Evolutionary conservation across 2,888 invertebrate genomes (phyloP).

Genomic region (Gryllus longicercus): DNA sequence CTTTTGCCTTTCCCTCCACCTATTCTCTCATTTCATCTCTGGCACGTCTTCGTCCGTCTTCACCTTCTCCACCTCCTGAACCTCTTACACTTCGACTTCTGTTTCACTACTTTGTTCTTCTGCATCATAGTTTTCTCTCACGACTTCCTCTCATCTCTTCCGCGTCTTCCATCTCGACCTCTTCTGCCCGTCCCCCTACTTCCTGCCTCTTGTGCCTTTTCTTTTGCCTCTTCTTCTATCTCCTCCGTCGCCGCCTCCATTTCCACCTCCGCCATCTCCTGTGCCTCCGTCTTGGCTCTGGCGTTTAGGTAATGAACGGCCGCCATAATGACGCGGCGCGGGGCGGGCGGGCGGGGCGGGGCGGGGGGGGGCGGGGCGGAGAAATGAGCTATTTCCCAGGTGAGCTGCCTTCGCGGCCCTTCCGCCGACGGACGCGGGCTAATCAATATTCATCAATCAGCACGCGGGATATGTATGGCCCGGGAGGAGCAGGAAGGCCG

Average conservation of each 20-base stretch:
- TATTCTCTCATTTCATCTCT: background rate
- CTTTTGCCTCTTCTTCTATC: background rate
- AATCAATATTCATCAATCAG: conserved; percentile 30
- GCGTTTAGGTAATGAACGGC: conserved; percentile 1
- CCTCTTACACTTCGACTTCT: background rate
- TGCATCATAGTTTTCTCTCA: too few species aligned
- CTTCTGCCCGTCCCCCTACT: background rate
- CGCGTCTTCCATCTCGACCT: background rate
- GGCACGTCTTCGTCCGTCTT: background rate
- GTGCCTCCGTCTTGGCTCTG: background rate
- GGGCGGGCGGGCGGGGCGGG: background rate
- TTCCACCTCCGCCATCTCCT: background rate
- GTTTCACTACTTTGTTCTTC: too few species aligned
- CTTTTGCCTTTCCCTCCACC: background rate
- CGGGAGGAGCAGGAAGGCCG: background rate
- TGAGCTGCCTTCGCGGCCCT: background rate
- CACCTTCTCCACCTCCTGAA: background rate
- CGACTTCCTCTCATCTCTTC: too few species aligned
- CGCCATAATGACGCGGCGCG: background rate
- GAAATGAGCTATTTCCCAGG: conserved; percentile 19
- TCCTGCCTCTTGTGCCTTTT: background rate
- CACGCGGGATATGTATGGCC: conserved; percentile 4
- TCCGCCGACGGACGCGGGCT: background rate
- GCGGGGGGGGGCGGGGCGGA: background rate
- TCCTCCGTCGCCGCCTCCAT: background rate